Evolutionary conservation across 2,888 invertebrate species (phyloP).

Genomic region (Dasypogon diadema): DNA sequence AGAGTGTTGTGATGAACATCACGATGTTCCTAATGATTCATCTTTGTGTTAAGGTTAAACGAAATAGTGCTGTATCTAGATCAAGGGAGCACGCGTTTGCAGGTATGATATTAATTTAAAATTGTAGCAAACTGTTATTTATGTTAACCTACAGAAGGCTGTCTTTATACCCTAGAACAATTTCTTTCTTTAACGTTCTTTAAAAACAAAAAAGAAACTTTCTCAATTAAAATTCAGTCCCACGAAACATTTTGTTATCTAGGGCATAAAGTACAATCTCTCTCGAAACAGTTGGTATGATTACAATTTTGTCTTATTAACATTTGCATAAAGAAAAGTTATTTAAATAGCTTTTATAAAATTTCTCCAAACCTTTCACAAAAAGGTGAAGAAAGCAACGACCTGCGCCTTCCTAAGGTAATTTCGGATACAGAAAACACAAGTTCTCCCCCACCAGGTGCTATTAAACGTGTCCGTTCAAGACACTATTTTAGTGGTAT

Average conservation of each 20-base stretch:
- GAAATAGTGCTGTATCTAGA: conserved; percentile 82
- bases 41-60: conserved; percentile 88
- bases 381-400: conserved; percentile 62
- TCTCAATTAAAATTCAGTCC: neutral
- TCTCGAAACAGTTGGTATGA: neutral
- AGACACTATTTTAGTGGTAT: conserved; percentile 68
- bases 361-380: neutral
- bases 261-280: neutral
- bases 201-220: neutral
- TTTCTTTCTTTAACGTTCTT: neutral
- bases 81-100: conserved; percentile 84
- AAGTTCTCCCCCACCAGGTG: conserved; percentile 62
- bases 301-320: neutral
- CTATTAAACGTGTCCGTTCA: conserved; percentile 65
- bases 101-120: conserved; percentile 72
- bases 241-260: neutral
- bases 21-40: conserved; percentile 97
- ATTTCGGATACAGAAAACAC: conserved; percentile 65
- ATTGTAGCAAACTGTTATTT: neutral
- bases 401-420: conserved; percentile 65
- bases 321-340: neutral
- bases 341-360: too few species aligned
- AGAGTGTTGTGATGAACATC: conserved; percentile 97
- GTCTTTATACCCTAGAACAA: neutral
- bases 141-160: neutral